These are phyloP conservation scores for Melanocharis versteri DNA, from an alignment of 2,113 vertebrate genomes.

Conservation along the genomic window DNA sequence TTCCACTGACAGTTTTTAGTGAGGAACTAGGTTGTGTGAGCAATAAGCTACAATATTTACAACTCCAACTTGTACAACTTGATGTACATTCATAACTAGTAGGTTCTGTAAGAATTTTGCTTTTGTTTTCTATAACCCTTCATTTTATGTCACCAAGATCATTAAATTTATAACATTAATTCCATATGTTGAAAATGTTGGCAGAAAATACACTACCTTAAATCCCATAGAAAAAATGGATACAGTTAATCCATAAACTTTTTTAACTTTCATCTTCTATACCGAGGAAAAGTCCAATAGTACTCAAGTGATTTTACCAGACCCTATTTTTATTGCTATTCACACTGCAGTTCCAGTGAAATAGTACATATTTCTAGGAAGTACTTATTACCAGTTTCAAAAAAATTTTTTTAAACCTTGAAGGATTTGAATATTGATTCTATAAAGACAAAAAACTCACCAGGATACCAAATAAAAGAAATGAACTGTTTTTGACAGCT, in stretches of 20 bases:
- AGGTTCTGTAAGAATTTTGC: neutral
- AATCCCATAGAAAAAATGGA: conserved; percentile 5
- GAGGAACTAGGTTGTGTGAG: neutral
- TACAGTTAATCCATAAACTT: neutral
- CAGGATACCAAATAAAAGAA: neutral
- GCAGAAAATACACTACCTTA: conserved; percentile 12
- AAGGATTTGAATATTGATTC: neutral
- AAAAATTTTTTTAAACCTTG: neutral
- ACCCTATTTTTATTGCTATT: conserved; percentile 26
- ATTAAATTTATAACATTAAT: conserved; percentile 29
- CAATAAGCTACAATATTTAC: neutral
- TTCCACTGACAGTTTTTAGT: neutral
- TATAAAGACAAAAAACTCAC: neutral
- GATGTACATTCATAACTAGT: neutral
- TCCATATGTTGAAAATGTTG: conserved; percentile 12
- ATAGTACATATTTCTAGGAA: conserved; percentile 35
- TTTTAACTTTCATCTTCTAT: conserved; percentile 5
- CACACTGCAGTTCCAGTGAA: neutral
- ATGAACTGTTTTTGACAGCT: neutral
- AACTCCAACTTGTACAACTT: neutral
- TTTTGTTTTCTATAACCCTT: conserved; percentile 3
- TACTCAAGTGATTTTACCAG: neutral
- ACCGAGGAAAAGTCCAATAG: neutral
- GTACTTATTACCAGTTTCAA: conserved; percentile 18
- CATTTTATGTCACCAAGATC: neutral